Base-by-base conservation (phyloP, 2,797 vertebrate genomes). In the Myripristis jacobus region DNA sequence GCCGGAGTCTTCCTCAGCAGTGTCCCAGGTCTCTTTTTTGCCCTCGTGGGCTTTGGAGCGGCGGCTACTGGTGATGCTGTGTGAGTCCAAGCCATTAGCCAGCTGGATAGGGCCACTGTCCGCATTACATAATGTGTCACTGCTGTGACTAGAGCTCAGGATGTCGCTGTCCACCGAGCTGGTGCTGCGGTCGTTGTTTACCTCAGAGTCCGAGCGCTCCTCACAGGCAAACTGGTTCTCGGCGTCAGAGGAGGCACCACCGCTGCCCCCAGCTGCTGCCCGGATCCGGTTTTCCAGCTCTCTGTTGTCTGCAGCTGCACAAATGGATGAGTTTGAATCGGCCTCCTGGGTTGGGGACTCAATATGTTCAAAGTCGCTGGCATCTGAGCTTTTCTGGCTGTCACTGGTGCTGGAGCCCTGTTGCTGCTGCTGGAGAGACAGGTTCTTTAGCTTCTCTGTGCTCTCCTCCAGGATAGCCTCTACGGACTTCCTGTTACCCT, bases 141-240 rank as follows among this genome's bases (percentile, higher is more conserved):
- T 99, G 86, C 98, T 99, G 76, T 99, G 98, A 88, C 97, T 98
- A 73, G 98, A 99, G 94, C 98, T 99, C 71, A 99, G 95, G 87
- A 99, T 98, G 70, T 99, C 98, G 6, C 98, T 99, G 94, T 99
- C 98, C 91, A 99, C 97, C 0, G 98, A 99, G 86, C 98, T 99
- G 1, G 98, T 99, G 79, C 98, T 99, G 88, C 97, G 94, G 91
- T 99, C 98, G 0, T 99, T 99, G 88, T 99, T 99, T 73, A 98
- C 94, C 51, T 99, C 98, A 0, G 97, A 99, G 91, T 99, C 98
- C 0, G 98, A 99, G 3, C 97, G 95, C 75, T 99, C 98, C 87
- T 99, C 98, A 0, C 94, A 94, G 15, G 94, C 94, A 64, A 97
- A 95, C 44, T 96, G 96, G 84, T 90, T 93, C 70, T 99, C 98